Evolutionary conservation across 2,113 vertebrate species (phyloP).

Genomic region (Chloropsis hardwickii): DNA sequence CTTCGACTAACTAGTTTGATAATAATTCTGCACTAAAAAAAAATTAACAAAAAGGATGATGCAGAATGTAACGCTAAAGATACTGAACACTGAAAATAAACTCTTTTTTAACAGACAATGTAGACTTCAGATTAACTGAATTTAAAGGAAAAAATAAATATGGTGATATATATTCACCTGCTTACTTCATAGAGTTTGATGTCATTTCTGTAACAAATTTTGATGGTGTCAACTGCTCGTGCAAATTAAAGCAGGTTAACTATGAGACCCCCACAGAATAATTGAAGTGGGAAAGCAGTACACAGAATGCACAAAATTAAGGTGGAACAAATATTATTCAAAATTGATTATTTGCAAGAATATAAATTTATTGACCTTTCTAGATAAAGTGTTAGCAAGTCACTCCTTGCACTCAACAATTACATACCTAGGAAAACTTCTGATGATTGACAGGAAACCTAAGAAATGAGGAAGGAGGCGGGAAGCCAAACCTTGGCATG

Average conservation of each 20-base stretch:
- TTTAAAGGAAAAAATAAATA: neutral
- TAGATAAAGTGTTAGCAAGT: neutral
- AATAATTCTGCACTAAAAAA: neutral
- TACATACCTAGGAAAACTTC: neutral
- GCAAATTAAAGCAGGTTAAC: neutral
- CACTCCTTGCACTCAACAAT: neutral
- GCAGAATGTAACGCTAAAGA: neutral
- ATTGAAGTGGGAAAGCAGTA: neutral
- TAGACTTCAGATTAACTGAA: neutral
- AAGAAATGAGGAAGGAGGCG: neutral
- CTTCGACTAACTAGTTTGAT: neutral
- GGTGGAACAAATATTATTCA: neutral
- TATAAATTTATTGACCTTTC: neutral
- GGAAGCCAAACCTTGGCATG: neutral
- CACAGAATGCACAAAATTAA: neutral
- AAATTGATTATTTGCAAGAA: neutral
- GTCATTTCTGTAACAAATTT: neutral
- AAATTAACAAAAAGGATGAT: neutral
- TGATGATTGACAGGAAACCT: neutral
- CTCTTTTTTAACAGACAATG: neutral
- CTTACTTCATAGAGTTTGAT: neutral
- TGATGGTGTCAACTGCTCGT: neutral
- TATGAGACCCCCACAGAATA: neutral
- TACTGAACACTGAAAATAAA: neutral
- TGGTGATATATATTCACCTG: neutral